Conservation (phyloP, 2,113 vertebrate species). For the Syngnathus typhle region DNA sequence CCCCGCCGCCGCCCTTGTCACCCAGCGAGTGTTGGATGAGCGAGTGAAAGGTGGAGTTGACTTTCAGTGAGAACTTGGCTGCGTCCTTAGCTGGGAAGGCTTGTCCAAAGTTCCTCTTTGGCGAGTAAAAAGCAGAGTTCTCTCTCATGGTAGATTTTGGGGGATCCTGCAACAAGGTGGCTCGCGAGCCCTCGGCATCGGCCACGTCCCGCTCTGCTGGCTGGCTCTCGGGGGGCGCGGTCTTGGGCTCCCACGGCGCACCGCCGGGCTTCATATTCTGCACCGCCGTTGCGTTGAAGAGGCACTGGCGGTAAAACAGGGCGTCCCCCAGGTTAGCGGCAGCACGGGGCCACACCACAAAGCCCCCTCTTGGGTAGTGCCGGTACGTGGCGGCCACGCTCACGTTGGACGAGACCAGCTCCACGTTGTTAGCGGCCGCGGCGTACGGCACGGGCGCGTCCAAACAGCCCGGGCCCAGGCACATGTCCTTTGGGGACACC, state of each 20-base stretch:
- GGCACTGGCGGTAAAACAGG: slow-evolving; percentile 88
- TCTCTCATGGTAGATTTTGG: slow-evolving; percentile 66
- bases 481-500: slow-evolving; percentile 79
- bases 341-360: slow-evolving; percentile 89
- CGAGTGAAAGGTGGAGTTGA: slow-evolving; percentile 78
- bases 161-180: slow-evolving; percentile 52
- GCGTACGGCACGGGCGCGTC: slow-evolving; percentile 88
- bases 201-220: slow-evolving; percentile 65
- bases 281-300: slow-evolving; percentile 82
- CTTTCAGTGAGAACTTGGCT: slow-evolving; percentile 75
- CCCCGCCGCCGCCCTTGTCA: slow-evolving; percentile 62
- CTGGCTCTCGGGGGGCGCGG: slow-evolving; percentile 66
- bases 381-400: slow-evolving; percentile 92
- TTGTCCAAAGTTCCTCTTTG: slow-evolving; percentile 77
- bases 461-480: slow-evolving; percentile 78
- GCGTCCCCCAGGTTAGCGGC: slow-evolving; percentile 79
- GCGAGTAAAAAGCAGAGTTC: slow-evolving; percentile 89
- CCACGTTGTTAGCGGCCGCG: slow-evolving; percentile 73
- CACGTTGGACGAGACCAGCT: slow-evolving; percentile 93
- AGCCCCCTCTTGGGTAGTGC: slow-evolving; percentile 78
- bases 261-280: slow-evolving; percentile 82
- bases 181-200: slow-evolving; percentile 74
- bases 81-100: slow-evolving; percentile 76
- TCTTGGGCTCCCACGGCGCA: slow-evolving; percentile 79
- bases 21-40: slow-evolving; percentile 79